Percentiles rank a stretch among this genome's conserved stretches.
phyloP scores from a whole-genome alignment of 2,113 vertebrate species.

The Chiloscyllium plagiosum region DNA sequence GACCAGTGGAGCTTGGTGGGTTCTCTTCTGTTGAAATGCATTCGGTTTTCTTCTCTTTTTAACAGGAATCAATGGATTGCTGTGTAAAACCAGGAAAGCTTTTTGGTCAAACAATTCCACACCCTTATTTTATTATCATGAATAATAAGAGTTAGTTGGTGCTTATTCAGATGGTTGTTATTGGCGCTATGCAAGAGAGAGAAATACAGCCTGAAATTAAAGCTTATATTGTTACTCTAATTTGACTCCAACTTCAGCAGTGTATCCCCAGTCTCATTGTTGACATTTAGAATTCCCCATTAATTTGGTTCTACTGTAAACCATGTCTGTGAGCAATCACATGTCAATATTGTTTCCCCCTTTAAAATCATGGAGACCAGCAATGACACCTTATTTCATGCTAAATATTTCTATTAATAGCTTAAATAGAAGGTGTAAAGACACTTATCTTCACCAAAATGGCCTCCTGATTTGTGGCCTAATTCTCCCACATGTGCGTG shows the following conservation, averaged over 20 bases:
- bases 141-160: neutral
- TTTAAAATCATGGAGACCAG: neutral
- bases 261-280: neutral
- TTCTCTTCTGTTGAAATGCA: neutral
- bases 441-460: neutral
- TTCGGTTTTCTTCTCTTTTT: neutral
- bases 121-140: neutral
- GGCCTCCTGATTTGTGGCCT: neutral
- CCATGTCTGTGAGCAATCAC: neutral
- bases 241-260: neutral
- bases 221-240: neutral
- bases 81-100: neutral
- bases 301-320: neutral
- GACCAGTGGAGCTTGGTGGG: neutral
- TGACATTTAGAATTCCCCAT: neutral
- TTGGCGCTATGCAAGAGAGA: neutral
- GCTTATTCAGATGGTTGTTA: neutral
- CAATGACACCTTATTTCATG: too few species aligned
- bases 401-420: neutral
- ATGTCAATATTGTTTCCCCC: neutral
- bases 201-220: neutral
- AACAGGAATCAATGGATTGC: neutral
- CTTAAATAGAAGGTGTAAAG: neutral
- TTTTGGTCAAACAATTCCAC: neutral
- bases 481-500: neutral